Evolutionary conservation across 2,797 vertebrate species (phyloP).

Genomic region (Acanthopagrus latus): DNA sequence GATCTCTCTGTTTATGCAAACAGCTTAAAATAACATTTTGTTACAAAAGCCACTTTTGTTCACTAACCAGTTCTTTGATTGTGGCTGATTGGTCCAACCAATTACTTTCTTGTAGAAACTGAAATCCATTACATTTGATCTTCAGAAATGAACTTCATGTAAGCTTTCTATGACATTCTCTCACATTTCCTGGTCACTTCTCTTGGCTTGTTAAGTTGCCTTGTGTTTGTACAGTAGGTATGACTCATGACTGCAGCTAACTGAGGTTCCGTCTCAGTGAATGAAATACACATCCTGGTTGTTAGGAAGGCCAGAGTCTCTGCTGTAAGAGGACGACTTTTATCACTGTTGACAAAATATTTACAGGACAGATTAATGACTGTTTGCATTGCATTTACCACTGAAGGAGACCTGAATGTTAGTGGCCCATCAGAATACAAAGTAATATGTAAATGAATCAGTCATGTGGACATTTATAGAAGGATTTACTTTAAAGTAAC

Average conservation of each 20-base stretch:
- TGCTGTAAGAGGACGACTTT: constrained; percentile 14
- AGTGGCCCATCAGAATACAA: neutral
- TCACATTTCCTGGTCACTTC: neutral
- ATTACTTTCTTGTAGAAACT: neutral
- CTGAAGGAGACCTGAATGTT: constrained; percentile 32
- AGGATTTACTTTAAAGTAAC: neutral
- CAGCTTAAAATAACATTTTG: neutral
- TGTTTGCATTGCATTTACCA: neutral
- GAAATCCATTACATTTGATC: neutral
- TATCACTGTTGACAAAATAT: constrained; percentile 68
- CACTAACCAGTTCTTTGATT: neutral
- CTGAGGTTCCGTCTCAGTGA: constrained; percentile 11
- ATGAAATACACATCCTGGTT: constrained; percentile 50
- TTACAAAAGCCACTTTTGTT: neutral
- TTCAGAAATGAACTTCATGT: neutral
- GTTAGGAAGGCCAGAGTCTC: constrained; percentile 60
- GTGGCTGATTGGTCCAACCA: neutral
- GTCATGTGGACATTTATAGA: neutral
- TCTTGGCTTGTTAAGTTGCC: neutral
- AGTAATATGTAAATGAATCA: neutral
- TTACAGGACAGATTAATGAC: constrained; percentile 32
- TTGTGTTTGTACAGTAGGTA: neutral
- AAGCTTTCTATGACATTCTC: neutral
- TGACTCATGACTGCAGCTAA: neutral
- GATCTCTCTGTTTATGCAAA: neutral